Conservation (phyloP, 2,888 invertebrate genomes). For the Tenthredo livida region DNA sequence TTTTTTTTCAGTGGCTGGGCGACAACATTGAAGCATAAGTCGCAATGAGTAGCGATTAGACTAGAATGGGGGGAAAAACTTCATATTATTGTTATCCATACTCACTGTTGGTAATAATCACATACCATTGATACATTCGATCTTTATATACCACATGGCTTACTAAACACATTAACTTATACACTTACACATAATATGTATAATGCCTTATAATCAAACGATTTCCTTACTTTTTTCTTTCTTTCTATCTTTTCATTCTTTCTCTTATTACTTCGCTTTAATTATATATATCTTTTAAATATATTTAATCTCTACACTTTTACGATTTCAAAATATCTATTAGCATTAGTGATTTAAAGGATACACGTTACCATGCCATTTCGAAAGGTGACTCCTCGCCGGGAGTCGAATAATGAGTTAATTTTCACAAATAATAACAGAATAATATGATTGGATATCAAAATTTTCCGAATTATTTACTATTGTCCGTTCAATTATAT, state of each 20-base stretch:
- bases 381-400: slow-evolving; percentile 50
- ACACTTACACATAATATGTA: slow-evolving; percentile 23
- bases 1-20: slow-evolving; percentile 48
- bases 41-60: slow-evolving; percentile 43
- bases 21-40: slow-evolving; percentile 44
- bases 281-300: slow-evolving; percentile 11
- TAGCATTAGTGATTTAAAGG: slow-evolving; percentile 57
- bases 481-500: background rate
- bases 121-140: slow-evolving; percentile 33
- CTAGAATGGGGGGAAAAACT: slow-evolving; percentile 37
- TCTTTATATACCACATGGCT: slow-evolving; percentile 36
- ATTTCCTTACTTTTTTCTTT: background rate
- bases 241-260: background rate
- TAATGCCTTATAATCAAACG: slow-evolving; percentile 29
- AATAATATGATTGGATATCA: slow-evolving; percentile 39
- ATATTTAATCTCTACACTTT: slow-evolving; percentile 16
- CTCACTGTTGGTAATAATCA: slow-evolving; percentile 42
- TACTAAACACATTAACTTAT: slow-evolving; percentile 31
- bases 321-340: slow-evolving; percentile 51
- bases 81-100: slow-evolving; percentile 23
- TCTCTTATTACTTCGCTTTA: background rate
- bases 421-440: slow-evolving; percentile 42
- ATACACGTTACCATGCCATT: slow-evolving; percentile 61
- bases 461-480: background rate
- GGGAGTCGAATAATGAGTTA: slow-evolving; percentile 43